Evolutionary conservation across 2,888 invertebrate genomes (phyloP).

Genomic region (Eledone cirrhosa): DNA sequence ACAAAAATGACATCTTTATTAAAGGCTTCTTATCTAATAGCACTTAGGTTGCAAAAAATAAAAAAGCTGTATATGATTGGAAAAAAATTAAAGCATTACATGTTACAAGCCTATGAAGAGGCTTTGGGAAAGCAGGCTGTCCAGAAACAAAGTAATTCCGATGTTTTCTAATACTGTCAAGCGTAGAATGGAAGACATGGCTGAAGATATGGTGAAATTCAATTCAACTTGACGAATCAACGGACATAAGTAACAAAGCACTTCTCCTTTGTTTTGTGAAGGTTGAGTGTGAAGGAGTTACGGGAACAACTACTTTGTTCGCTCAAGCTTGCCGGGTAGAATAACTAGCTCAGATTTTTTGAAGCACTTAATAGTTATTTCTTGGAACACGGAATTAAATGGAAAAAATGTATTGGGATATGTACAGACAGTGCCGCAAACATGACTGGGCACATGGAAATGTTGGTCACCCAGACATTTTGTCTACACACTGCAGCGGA

Average conservation of each 20-base stretch:
- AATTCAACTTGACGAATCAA: not conserved
- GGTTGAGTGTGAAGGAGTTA: not conserved
- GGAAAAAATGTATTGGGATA: not conserved
- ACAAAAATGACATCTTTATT: not conserved
- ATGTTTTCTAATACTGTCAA: not conserved
- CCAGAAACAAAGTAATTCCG: too few relatives aligned
- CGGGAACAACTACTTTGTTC: too few relatives aligned
- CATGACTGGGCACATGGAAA: not conserved
- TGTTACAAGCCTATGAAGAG: too few relatives aligned
- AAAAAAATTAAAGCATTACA: not conserved
- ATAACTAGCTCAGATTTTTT: not conserved
- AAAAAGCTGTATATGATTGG: not conserved
- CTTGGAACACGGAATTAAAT: not conserved
- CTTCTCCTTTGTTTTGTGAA: conserved; percentile 2
- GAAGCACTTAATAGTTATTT: not conserved
- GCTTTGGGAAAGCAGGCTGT: too few relatives aligned
- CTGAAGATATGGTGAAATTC: not conserved
- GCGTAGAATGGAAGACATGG: not conserved
- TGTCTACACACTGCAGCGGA: not conserved
- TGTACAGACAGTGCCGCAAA: not conserved
- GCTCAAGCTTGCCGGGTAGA: not conserved
- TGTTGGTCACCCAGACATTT: not conserved
- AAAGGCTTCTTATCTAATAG: too few relatives aligned
- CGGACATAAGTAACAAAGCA: not conserved
- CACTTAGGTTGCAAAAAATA: not conserved